Percentiles rank a stretch among this genome's conserved stretches.
Conservation (phyloP, 1,140 invertebrate species). For the Bicyclus anynana region DNA sequence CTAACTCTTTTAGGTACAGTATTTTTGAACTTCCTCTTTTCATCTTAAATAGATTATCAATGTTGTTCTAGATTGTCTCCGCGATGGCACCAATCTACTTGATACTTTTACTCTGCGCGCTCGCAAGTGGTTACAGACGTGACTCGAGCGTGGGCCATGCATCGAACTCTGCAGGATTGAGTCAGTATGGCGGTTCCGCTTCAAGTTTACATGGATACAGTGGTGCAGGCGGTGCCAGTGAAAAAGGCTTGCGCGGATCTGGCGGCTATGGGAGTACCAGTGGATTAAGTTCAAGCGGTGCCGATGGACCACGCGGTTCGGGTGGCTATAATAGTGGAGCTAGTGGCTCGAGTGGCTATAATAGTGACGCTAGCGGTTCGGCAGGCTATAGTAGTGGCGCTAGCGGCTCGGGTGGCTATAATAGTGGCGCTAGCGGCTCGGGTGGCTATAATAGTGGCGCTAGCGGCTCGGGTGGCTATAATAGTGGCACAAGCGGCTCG, state of each 20-base stretch:
- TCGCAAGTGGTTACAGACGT: neutral
- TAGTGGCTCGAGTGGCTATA: neutral
- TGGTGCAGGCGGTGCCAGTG: neutral
- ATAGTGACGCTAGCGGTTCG: neutral
- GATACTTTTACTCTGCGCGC: constrained; percentile 1
- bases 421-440: neutral
- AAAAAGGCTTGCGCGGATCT: neutral
- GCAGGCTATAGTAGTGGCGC: no score
- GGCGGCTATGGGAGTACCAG: neutral
- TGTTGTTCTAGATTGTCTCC: neutral
- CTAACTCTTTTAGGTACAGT: no score
- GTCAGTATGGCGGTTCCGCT: neutral
- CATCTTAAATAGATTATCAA: neutral
- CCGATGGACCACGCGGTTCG: neutral
- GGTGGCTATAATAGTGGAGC: no score
- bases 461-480: no score
- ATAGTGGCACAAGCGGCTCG: neutral
- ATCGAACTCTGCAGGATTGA: neutral
- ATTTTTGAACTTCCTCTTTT: no score
- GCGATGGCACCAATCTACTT: constrained; percentile 8
- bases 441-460: neutral
- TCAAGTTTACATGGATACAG: neutral
- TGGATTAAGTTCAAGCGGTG: neutral
- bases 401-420: neutral
- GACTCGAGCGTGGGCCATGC: neutral